A percentile compares a stretch with the other conserved stretches of the same genome.
Evolutionary conservation across 2,113 vertebrate species (phyloP).

Genomic region (Spheniscus mendiculus): DNA sequence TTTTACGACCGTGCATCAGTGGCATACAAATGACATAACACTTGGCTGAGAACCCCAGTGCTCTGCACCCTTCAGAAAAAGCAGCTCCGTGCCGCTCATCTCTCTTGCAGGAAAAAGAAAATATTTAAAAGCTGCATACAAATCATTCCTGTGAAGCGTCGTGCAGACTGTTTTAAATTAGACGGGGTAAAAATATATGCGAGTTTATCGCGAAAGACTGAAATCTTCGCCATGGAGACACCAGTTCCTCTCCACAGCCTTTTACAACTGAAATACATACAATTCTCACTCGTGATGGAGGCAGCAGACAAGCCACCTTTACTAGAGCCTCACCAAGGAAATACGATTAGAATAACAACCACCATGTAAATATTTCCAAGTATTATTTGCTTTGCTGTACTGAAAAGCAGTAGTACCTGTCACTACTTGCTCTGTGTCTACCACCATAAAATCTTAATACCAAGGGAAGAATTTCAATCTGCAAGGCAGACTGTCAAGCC

Average conservation of each 20-base stretch:
- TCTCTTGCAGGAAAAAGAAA: background rate
- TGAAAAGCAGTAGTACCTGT: slow-evolving; percentile 32
- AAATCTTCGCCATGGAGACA: background rate
- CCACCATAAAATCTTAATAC: background rate
- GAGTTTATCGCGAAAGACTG: background rate
- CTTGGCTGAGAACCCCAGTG: background rate
- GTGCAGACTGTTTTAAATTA: slow-evolving; percentile 33
- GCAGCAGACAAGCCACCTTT: background rate
- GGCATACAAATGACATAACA: slow-evolving; percentile 38
- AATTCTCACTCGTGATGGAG: accelerated
- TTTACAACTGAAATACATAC: background rate
- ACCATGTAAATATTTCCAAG: background rate
- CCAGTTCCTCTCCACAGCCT: background rate
- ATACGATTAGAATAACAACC: background rate
- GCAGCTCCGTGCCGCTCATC: background rate
- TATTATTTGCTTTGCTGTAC: background rate
- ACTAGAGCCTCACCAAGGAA: background rate
- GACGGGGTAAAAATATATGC: slow-evolving; percentile 1
- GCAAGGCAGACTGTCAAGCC: slow-evolving; percentile 16
- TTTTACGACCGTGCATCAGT: background rate
- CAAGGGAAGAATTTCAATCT: background rate
- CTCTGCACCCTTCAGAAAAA: background rate
- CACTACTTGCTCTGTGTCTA: slow-evolving; percentile 19
- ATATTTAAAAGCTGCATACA: slow-evolving; percentile 31
- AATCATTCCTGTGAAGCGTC: background rate